Percentiles rank a stretch among this genome's conserved stretches.
Evolutionary conservation across 2,113 vertebrate species (phyloP).

Genomic region (Ellobius talpinus): DNA sequence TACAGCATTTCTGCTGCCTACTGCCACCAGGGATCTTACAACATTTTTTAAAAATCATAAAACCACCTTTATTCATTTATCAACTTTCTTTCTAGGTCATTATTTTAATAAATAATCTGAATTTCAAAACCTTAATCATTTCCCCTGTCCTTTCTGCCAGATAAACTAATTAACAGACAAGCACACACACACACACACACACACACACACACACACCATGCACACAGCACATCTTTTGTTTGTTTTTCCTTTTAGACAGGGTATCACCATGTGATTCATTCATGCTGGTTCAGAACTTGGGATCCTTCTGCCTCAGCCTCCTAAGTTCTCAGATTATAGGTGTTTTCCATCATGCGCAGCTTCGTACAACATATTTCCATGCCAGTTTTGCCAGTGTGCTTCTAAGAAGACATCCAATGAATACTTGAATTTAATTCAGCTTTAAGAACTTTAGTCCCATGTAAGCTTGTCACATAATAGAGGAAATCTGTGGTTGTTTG

Average conservation of each 20-base stretch:
- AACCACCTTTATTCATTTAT: background rate
- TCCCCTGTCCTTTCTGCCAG: background rate
- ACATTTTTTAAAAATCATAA: too few species aligned
- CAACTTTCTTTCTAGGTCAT: constrained; percentile 19
- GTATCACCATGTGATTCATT: background rate
- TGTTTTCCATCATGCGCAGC: background rate
- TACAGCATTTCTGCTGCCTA: too few species aligned
- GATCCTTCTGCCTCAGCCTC: background rate
- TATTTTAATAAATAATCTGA: constrained; percentile 56
- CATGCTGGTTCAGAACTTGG: background rate
- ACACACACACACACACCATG: background rate
- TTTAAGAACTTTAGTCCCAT: background rate
- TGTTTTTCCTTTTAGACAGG: background rate
- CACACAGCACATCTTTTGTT: background rate
- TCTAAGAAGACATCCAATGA: background rate
- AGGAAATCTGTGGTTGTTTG: background rate
- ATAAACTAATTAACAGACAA: background rate
- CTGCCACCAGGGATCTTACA: too few species aligned
- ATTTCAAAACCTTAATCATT: constrained; percentile 24
- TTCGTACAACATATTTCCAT: background rate
- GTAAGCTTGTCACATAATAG: background rate
- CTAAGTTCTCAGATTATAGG: background rate
- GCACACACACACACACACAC: background rate
- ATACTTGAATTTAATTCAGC: constrained; percentile 24
- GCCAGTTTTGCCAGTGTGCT: background rate